Percentiles rank a stretch among this genome's conserved stretches.
Conservation (phyloP, 1,140 invertebrate species). For the Anoplolepis gracilipes region DNA sequence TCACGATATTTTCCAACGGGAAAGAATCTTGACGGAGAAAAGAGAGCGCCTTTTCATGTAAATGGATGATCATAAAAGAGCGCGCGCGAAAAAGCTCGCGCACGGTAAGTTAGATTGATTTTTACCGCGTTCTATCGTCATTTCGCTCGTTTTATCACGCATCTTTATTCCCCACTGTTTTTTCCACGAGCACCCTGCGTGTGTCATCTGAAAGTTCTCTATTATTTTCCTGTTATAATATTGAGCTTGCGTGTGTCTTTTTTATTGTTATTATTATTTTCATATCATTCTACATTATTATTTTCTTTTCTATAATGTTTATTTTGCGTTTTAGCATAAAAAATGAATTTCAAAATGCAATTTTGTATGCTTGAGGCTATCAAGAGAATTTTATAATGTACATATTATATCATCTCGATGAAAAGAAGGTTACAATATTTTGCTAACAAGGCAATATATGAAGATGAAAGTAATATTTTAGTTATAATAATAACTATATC, state of each 20-base stretch:
- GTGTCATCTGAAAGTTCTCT: background rate
- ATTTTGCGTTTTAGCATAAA: background rate
- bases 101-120: constrained; percentile 48
- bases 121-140: constrained; percentile 14
- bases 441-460: background rate
- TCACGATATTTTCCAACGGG: constrained; percentile 6
- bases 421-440: background rate
- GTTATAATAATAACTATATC: too few relatives aligned
- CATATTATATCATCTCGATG: background rate
- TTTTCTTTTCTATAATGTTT: background rate
- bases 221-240: background rate
- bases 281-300: background rate
- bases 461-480: background rate
- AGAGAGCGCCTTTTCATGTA: constrained; percentile 9
- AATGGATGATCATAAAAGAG: constrained; percentile 41
- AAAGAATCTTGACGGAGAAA: background rate
- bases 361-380: background rate
- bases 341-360: background rate
- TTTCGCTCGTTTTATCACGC: constrained; percentile 1
- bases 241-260: background rate
- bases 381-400: too few relatives aligned
- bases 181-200: background rate
- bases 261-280: background rate
- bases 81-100: constrained; percentile 15
- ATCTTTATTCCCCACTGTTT: constrained; percentile 14